Base-by-base conservation (phyloP, 2,888 invertebrate species). In the Macaria notata region DNA sequence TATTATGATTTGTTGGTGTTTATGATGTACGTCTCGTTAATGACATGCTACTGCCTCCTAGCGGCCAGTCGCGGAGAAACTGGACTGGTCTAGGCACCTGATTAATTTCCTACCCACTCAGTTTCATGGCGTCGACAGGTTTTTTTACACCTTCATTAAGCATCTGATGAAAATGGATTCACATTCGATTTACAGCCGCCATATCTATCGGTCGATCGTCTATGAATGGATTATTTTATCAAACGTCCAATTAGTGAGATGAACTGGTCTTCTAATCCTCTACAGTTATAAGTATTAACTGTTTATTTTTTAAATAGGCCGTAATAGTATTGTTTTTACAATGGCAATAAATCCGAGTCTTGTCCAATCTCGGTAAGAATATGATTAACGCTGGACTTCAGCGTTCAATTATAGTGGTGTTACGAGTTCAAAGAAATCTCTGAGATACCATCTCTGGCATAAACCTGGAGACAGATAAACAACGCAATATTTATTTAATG, bases 401-500 rank as follows among this genome's bases (percentile, higher is more conserved):
- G 4, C n/a, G 36, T 47, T 51, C 29, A 51, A 45, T 53, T 49
- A 53, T 39, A n/a, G 19, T 53, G n/a, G 31, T 31, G 8, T 49
- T 46, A 48, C 45, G 19, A 53, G 9, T 49, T 48, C 31, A 46
- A 31, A 53, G 49, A 57, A 49, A 57, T 47, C 30, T 47, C 49
- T 29, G 41, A 50, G 43, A 54, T 47, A 50, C 39, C 41, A 54
- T 59, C 59, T 48, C 48, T 52, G 51, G 50, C 54, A 62, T 61
- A 52, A 58, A 60, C 57, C 53, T 56, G 46, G 54, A 59, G 52
- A 50, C 58, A 66, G 60, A 62, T 66, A 66, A 62, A 61, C 67
- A 71, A 65, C 65, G 68, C 68, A 71, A 79, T 77, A 80, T 79
- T 79, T 79, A 79, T 79, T 78, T 80, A 75, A 76, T 72, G 68